These are phyloP conservation scores for Litocranius walleri DNA, from an alignment of 2,113 vertebrate species.

Conservation along the genomic window DNA sequence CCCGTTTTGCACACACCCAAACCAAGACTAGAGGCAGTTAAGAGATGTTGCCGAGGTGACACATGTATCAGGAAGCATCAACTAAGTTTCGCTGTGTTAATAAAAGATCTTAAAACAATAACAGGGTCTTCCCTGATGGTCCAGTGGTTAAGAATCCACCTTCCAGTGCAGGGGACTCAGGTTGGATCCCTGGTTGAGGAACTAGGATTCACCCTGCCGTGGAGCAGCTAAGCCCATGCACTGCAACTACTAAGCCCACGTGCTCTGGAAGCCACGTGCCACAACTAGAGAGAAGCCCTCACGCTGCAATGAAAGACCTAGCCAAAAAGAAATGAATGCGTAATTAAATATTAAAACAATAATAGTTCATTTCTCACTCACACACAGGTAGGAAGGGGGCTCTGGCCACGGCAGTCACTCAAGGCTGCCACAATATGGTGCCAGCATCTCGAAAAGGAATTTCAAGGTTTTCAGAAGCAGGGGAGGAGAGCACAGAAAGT, in stretches of 20 bases:
- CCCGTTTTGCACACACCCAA: not conserved
- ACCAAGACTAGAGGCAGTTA: not conserved
- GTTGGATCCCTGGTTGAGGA: not conserved
- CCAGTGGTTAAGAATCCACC: not conserved
- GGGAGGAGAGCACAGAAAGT: not conserved
- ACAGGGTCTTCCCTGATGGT: not conserved
- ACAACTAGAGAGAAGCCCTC: not conserved
- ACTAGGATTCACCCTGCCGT: not conserved
- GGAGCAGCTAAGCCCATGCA: not conserved
- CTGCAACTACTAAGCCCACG: not conserved
- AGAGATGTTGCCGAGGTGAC: not conserved
- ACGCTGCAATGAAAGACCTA: not conserved
- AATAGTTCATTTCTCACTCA: not conserved
- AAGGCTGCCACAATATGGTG: not conserved
- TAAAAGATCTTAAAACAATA: not conserved
- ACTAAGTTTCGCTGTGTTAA: not conserved
- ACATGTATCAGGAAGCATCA: not conserved
- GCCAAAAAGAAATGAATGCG: not conserved
- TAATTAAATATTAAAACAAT: not conserved
- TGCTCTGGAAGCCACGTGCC: not conserved
- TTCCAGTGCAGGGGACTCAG: not conserved
- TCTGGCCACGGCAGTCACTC: accelerated
- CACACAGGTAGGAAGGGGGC: not conserved
- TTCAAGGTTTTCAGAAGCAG: not conserved
- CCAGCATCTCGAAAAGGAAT: not conserved